Conservation (phyloP, 2,113 vertebrate genomes). For the Saguinus midas region DNA sequence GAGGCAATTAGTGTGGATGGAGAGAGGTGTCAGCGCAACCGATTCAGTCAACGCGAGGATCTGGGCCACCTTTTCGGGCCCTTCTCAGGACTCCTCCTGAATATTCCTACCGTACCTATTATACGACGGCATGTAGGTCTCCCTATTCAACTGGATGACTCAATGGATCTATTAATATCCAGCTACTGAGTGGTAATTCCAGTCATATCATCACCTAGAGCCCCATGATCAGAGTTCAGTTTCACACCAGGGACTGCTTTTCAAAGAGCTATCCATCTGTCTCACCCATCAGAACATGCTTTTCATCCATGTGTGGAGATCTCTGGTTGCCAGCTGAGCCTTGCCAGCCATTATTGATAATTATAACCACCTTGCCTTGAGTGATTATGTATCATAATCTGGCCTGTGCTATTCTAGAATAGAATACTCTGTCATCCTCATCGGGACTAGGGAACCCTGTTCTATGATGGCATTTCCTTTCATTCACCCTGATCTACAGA, state of each 20-base stretch:
- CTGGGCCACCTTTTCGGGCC: neutral
- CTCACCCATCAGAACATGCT: neutral
- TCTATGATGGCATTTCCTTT: neutral
- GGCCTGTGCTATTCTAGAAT: neutral
- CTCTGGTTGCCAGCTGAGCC: neutral
- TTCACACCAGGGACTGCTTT: neutral
- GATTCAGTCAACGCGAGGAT: neutral
- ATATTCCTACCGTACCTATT: neutral
- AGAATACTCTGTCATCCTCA: neutral
- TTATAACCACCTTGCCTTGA: neutral
- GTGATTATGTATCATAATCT: neutral
- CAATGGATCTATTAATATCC: neutral
- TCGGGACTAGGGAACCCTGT: neutral
- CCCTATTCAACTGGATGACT: neutral
- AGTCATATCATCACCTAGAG: neutral
- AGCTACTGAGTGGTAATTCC: neutral
- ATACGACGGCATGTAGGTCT: neutral
- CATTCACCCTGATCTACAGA: neutral
- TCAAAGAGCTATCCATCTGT: neutral
- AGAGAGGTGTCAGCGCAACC: neutral
- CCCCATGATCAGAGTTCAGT: neutral
- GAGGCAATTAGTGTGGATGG: neutral
- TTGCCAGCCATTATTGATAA: neutral
- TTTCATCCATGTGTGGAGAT: neutral
- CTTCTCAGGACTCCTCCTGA: neutral